phyloP scores from a whole-genome alignment of 2,888 invertebrate genomes.

The Anaspis maculata region DNA sequence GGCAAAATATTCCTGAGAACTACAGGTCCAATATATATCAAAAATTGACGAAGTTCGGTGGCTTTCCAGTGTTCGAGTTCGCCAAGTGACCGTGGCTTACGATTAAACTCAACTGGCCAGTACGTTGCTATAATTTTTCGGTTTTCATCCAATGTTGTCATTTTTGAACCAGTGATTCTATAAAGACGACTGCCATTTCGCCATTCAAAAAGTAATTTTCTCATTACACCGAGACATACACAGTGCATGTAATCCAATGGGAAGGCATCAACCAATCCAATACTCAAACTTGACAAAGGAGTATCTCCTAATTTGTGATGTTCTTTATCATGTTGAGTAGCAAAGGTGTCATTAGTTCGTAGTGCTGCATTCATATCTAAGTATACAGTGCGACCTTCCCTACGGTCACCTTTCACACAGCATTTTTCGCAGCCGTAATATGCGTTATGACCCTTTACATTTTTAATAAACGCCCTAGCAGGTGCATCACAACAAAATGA shows the following conservation, averaged over 20 bases:
- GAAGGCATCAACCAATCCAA: slow-evolving; percentile 16
- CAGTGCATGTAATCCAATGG: slow-evolving; percentile 21
- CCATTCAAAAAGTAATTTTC: slow-evolving; percentile 19
- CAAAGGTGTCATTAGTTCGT: slow-evolving; percentile 16
- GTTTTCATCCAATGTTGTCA: not conserved
- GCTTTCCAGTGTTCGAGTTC: slow-evolving; percentile 22
- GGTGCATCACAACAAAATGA: slow-evolving; percentile 18
- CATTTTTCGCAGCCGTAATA: slow-evolving; percentile 22
- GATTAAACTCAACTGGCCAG: slow-evolving; percentile 22
- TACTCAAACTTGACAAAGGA: slow-evolving; percentile 12
- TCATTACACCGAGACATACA: slow-evolving; percentile 18
- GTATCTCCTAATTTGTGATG: slow-evolving; percentile 17
- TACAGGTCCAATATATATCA: slow-evolving; percentile 18
- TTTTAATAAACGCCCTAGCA: slow-evolving; percentile 16
- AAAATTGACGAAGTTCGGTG: slow-evolving; percentile 20
- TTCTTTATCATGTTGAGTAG: slow-evolving; percentile 6
- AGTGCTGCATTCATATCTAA: slow-evolving; percentile 14
- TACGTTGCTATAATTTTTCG: slow-evolving; percentile 1
- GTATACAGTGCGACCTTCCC: slow-evolving; percentile 16
- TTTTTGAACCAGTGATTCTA: slow-evolving; percentile 5
- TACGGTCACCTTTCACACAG: slow-evolving; percentile 14
- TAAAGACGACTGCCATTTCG: slow-evolving; percentile 15
- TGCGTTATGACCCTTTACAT: too few species aligned
- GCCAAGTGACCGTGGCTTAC: slow-evolving; percentile 19
- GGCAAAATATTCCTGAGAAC: slow-evolving; percentile 14